These are phyloP conservation scores for Poeciliopsis turneri DNA, from an alignment of 2,797 vertebrate genomes.

Conservation along the genomic window DNA sequence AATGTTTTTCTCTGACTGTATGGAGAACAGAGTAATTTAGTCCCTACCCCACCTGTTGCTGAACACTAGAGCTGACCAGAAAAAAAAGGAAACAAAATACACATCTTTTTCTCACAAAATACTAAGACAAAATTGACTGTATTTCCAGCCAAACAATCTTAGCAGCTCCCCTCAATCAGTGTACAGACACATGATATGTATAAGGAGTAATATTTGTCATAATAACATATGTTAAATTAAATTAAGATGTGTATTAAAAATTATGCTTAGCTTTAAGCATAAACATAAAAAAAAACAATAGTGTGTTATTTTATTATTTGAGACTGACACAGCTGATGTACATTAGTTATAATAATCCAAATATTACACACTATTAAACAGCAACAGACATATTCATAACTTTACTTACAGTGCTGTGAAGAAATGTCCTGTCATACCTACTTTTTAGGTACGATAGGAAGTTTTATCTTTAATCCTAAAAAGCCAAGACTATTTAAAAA, in stretches of 20 bases:
- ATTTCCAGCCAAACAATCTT: not conserved
- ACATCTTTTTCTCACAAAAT: not conserved
- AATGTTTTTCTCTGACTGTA: not conserved
- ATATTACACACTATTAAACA: not conserved
- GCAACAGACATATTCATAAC: not conserved
- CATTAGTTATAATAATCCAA: not conserved
- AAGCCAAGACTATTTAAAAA: not conserved
- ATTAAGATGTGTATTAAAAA: not conserved
- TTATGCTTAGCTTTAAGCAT: not conserved
- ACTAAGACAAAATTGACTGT: not conserved
- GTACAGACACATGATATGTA: not conserved
- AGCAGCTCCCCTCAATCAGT: not conserved
- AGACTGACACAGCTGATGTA: not conserved
- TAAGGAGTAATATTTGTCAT: not conserved
- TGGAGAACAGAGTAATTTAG: not conserved
- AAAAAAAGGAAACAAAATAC: not conserved
- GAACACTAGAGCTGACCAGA: not conserved
- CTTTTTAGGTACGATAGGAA: no score
- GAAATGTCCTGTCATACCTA: not conserved
- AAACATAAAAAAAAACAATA: not conserved
- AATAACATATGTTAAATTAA: not conserved
- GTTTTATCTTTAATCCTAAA: not conserved
- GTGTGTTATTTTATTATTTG: not conserved
- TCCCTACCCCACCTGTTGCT: not conserved
- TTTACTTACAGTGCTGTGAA: not conserved